A percentile compares a stretch with the other conserved stretches of the same genome.
Conservation (phyloP, 2,113 vertebrate species). For the Emydura subglobosa region DNA sequence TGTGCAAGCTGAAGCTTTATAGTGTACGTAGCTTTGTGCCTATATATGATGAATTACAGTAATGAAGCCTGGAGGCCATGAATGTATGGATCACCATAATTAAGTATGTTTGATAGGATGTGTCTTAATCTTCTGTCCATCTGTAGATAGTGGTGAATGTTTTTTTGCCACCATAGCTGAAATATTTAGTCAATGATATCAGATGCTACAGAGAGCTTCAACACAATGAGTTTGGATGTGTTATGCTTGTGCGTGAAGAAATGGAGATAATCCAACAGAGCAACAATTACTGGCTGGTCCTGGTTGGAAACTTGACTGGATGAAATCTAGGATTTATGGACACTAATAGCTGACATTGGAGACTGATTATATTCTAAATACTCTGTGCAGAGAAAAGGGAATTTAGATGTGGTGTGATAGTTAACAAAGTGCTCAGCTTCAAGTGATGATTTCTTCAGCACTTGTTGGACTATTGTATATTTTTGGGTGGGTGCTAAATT, state of each 20-base stretch:
- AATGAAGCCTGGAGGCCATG: background rate
- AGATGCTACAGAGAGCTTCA: background rate
- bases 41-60: background rate
- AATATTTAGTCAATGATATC: background rate
- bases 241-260: background rate
- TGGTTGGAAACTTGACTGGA: background rate
- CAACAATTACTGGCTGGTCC: background rate
- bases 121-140: background rate
- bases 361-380: background rate
- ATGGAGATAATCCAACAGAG: background rate
- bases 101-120: background rate
- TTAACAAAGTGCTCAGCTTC: background rate
- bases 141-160: background rate
- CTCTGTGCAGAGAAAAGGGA: background rate
- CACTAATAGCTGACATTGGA: background rate
- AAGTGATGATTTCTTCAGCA: background rate
- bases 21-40: background rate
- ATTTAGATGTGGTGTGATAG: background rate
- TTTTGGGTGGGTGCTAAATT: background rate
- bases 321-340: background rate
- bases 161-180: background rate
- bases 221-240: background rate
- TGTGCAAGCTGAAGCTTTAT: background rate
- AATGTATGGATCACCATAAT: background rate
- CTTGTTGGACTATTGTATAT: background rate